Percentiles rank a stretch among this genome's conserved stretches.
Conservation (phyloP, 2,113 vertebrate species). For the Daboia siamensis region DNA sequence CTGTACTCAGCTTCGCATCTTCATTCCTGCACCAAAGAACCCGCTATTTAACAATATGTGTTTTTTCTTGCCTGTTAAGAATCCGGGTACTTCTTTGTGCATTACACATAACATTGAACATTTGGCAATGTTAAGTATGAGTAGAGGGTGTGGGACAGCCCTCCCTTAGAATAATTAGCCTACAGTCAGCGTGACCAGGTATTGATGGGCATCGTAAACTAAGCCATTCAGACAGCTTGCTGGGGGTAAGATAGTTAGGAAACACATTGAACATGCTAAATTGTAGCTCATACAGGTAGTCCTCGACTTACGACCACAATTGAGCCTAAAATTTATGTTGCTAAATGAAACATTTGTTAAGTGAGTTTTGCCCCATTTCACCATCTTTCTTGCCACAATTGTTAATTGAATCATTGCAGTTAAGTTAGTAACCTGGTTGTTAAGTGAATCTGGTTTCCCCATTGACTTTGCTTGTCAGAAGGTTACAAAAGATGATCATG, state of each 20-base stretch:
- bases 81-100: conserved; percentile 8
- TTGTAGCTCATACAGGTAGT: background rate
- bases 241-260: background rate
- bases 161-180: background rate
- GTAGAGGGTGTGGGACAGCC: background rate
- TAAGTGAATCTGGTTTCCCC: background rate
- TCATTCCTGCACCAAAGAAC: no score
- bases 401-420: no score
- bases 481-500: background rate
- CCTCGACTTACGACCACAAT: background rate
- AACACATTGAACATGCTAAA: background rate
- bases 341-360: background rate
- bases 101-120: background rate
- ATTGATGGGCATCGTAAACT: background rate
- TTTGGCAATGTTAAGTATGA: background rate
- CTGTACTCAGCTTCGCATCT: no score
- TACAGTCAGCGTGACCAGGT: background rate
- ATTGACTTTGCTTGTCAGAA: background rate
- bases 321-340: background rate
- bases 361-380: no score
- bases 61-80: background rate
- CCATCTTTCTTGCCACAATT: no score
- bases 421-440: no score
- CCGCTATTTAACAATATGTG: no score
- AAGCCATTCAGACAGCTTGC: background rate